Percentiles rank a stretch among this genome's conserved stretches.
phyloP scores from a whole-genome alignment of 2,113 vertebrate species.

The Nipponia nippon region DNA sequence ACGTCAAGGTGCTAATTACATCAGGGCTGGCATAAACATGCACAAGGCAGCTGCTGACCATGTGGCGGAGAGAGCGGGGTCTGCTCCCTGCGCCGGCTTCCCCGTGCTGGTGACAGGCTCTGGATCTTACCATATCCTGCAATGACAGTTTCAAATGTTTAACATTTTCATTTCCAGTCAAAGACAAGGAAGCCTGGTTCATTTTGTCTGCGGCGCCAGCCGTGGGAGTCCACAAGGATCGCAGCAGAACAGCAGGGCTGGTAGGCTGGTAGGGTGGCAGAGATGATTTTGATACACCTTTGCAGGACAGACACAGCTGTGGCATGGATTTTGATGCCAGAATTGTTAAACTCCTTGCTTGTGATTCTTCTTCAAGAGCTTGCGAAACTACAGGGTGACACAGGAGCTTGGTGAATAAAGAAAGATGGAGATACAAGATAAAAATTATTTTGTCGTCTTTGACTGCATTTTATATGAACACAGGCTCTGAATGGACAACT shows the following conservation, averaged over 20 bases:
- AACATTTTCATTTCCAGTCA: not conserved
- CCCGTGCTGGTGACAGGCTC: rapidly evolving
- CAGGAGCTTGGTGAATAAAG: not conserved
- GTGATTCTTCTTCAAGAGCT: not conserved
- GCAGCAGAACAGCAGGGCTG: not conserved
- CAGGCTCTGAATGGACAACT: not conserved
- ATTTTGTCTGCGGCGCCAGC: not conserved
- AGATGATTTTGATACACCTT: not conserved
- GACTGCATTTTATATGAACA: not conserved
- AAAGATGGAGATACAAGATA: not conserved
- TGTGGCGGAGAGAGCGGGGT: not conserved
- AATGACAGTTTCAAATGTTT: not conserved
- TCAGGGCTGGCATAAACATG: slow-evolving; percentile 1
- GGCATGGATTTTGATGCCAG: not conserved
- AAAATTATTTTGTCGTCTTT: not conserved
- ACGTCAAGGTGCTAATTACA: slow-evolving; percentile 48
- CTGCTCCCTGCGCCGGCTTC: not conserved
- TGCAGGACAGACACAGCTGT: not conserved
- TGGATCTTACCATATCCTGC: not conserved
- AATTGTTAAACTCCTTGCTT: not conserved
- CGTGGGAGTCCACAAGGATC: not conserved
- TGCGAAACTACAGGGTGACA: not conserved
- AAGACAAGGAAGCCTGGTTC: not conserved
- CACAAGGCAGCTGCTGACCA: slow-evolving; percentile 34
- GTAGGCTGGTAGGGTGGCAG: not conserved